Base-by-base conservation (phyloP, 2,113 vertebrate species). In the Hippopotamus amphibius region DNA sequence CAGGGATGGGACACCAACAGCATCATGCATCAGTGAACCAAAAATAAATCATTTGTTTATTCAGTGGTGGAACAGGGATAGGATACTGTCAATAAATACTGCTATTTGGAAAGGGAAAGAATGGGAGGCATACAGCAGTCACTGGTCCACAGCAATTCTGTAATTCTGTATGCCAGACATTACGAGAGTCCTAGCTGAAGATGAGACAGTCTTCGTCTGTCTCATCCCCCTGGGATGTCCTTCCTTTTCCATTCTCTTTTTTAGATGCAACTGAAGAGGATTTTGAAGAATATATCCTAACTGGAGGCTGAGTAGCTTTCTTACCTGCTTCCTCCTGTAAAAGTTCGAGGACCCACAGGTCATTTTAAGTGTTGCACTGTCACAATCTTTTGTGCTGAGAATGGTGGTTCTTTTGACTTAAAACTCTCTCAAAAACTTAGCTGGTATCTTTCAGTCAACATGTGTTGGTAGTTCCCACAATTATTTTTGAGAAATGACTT, bases 401-500 rank as follows among this genome's bases (percentile, higher is more conserved):
- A 6, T 50, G 17, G 22, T 50, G 24, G 33, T 72, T 82, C 33
- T 82, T 97, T 69, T 65, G 74, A 77, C 21, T 30, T 50, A 41
- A 86, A 43, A 21, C 37, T 71, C 26, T 85, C 53, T 68, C n/a
- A 72, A 30, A 95, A 76, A 26, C 55, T 21, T 79, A 66, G 19
- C 41, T 83, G 33, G 17, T 55, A 5, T 92, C 37, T 82, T 92
- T 55, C 1, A 41, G 24, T 71, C 59, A 65, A n/a, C 82, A 84
- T 61, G 61, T 65, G 72, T 30, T 30, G 2, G 46, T 15, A 63
- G 14, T 8, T 50, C 43, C 37, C 53, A 63, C 2, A 50, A 76
- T 68, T 82, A 61, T 83, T 85, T 85, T 15, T 46, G 59, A 94
- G 81, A 59, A 24, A 33, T 37, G 68, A 88, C 43, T 95, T 79